Evolutionary conservation across 2,888 invertebrate genomes (phyloP), one percentile per base, ranked within the genome.

Genomic region (Eucriotettix oculatus): DNA sequence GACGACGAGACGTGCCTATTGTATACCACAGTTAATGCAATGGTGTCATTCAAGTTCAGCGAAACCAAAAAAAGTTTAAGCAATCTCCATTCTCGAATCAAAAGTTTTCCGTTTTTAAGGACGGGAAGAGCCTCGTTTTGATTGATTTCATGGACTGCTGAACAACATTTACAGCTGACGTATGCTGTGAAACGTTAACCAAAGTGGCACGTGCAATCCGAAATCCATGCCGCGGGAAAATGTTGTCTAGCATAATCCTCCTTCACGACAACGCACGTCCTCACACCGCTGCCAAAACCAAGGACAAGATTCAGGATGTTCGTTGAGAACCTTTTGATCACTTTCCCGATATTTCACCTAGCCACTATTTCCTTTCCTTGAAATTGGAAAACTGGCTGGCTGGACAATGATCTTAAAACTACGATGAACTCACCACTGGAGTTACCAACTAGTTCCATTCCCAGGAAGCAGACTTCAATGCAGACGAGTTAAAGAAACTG

Each of bases 241-340:
- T 53, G 53, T 53, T 16, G 10, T 53, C 16, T 12, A 16, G n/a
- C n/a, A n/a, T n/a, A n/a, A n/a, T n/a, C 16, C 16, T 62, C 48
- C 58, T 62, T 42, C 57, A 60, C 43, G 43, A 60, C 52, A 57
- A 62, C 17, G 48, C 57, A 12, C 29, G 16, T 55, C 58, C 56
- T 48, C 60, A 60, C 52, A n/a, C n/a, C n/a, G n/a, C n/a, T n/a
- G n/a, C n/a, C n/a, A n/a, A n/a, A n/a, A n/a, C n/a, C n/a, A n/a
- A 62, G n/a, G 41, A 56, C 44, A 59, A 53, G 48, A 56, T 59
- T 44, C 54, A 61, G 48, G 53, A 42, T 62, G 58, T n/a, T 53
- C 1, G 54, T 48, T 62, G 48, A 56, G 48, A 54, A 56, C 43
- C 55, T 54, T 56, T 57, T 17, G 41, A 52, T 10, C 56, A 55